Base-by-base conservation (phyloP, 2,888 invertebrate genomes). In the Lordiphosa andalusiaca region DNA sequence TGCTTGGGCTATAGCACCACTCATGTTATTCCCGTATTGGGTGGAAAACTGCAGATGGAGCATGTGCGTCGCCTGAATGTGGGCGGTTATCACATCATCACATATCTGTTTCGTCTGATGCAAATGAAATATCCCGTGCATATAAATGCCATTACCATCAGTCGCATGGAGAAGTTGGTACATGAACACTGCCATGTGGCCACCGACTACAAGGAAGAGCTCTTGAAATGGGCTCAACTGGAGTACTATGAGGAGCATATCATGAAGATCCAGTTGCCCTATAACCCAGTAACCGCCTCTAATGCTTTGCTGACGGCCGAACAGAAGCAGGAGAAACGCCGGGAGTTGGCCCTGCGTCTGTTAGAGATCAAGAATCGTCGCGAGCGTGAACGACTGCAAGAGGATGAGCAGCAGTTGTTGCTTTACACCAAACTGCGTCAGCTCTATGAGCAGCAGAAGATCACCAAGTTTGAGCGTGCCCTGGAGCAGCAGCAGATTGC, bases 41-140 rank as follows among this genome's bases (percentile, higher is more conserved):
- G 92, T 73, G 94, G 94, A 0, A 90, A 91, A 83, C 92, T 95
- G 30, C 93, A 95, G 81, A 90, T 92, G 54, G 91, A 91, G 37
- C 93, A 94, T 87, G 92, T 94, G 13, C 92, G 96, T 40, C 92
- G 98, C 68, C 93, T 98, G 46, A 97, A 97, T 90, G 91, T 96
- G 59, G 93, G 93, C 50, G 98, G 98, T 30, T 94, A 93, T 86
- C 96, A 97, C 89, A 93, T 98, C 73, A 93, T 94, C 59, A 92
- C 92, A 37, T 98, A 95, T 87, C 91, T 98, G 1, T 87, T 85
- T 46, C 92, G 96, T 62, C 91, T 98, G 46, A 91, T 98, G 37
- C 98, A 98, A 89, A 91, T 98, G 37, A 98, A 98, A 88, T 98
- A 98, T 89, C 97, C 98, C 0, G 95, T 95, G 0, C 98, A 98